Conservation (phyloP, 2,797 vertebrate species). For the Coregonus suidteri region DNA sequence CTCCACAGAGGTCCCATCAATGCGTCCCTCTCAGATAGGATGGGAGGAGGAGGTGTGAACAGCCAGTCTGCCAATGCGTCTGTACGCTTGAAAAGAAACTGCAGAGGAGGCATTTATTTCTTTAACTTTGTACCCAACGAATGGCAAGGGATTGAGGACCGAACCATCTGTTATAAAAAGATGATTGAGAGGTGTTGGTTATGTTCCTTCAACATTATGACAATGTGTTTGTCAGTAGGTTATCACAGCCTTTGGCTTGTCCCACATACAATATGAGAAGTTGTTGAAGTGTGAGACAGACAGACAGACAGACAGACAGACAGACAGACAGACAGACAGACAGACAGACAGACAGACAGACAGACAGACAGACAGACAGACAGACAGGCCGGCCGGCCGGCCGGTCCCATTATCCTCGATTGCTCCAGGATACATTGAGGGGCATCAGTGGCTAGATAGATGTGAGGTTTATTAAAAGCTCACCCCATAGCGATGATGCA, state of each 20-base stretch:
- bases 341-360: conserved; percentile 61
- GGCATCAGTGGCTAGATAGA: conserved; percentile 60
- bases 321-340: conserved; percentile 47
- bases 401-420: conserved; percentile 72
- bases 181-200: conserved; percentile 61
- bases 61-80: conserved; percentile 67
- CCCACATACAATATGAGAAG: conserved; percentile 38
- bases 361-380: conserved; percentile 57
- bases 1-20: conserved; percentile 73
- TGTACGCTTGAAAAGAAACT: conserved; percentile 67
- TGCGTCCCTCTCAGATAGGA: conserved; percentile 68
- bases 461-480: conserved; percentile 82
- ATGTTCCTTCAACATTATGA: conserved; percentile 58
- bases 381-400: conserved; percentile 50
- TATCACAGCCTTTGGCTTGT: conserved; percentile 61
- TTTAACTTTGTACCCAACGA: not conserved
- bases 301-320: conserved; percentile 27
- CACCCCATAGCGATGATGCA: conserved; percentile 64
- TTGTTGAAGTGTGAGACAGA: conserved; percentile 69
- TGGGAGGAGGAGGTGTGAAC: conserved; percentile 58
- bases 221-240: conserved; percentile 65
- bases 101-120: conserved; percentile 67
- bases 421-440: conserved; percentile 72
- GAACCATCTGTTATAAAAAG: not conserved
- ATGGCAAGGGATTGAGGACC: not conserved